Conservation (phyloP, 1,140 invertebrate genomes). For the Paraescarpia echinospica region DNA sequence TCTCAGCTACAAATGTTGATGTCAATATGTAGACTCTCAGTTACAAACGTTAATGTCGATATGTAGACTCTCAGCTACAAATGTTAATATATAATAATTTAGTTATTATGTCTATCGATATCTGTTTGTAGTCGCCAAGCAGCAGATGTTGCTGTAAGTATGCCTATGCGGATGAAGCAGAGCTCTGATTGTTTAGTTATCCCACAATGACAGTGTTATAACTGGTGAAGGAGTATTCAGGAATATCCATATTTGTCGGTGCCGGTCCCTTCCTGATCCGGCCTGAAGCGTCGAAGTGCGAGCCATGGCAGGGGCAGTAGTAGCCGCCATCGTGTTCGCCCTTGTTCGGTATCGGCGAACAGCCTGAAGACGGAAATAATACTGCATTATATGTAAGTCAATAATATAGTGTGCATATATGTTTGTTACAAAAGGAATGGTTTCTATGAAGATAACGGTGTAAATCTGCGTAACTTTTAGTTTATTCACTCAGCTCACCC, state of each 20-base stretch:
- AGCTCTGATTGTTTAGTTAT: constrained; percentile 55
- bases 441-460: too few relatives aligned
- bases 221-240: constrained; percentile 76
- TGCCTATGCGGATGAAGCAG: not conserved
- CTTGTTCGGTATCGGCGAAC: constrained; percentile 71
- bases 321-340: constrained; percentile 88
- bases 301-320: constrained; percentile 99
- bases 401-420: too few relatives aligned
- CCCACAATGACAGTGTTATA: constrained; percentile 78
- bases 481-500: too few relatives aligned
- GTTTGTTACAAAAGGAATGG: too few relatives aligned
- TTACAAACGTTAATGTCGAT: too few relatives aligned
- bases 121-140: too few relatives aligned
- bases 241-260: constrained; percentile 94
- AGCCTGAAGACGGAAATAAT: constrained; percentile 45
- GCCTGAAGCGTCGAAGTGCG: constrained; percentile 96
- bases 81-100: too few relatives aligned
- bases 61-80: not conserved
- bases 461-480: too few relatives aligned
- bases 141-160: not conserved
- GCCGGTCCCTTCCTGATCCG: constrained; percentile 97
- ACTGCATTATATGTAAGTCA: not conserved
- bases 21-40: not conserved
- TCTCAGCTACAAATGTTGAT: too few relatives aligned
- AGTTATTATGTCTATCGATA: too few relatives aligned